Evolutionary conservation across 2,113 vertebrate species (phyloP).

Genomic region (Plectropomus leopardus): DNA sequence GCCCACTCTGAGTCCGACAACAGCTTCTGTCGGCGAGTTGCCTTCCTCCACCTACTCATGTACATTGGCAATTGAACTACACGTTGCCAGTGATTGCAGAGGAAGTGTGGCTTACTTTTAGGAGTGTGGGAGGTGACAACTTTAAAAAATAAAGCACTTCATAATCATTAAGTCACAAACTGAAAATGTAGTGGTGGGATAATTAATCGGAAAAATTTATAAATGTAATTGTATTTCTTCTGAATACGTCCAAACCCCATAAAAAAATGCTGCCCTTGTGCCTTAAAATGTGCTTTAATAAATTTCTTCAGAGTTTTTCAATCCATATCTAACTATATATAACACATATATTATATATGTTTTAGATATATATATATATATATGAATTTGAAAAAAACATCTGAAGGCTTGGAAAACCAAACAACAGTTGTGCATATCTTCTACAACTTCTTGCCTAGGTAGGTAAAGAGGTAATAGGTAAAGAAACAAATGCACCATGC

Average conservation of each 20-base stretch:
- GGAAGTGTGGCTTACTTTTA: constrained; percentile 55
- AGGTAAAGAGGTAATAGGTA: too few species aligned
- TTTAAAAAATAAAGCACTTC: constrained; percentile 41
- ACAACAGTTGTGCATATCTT: background rate
- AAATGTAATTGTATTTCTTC: background rate
- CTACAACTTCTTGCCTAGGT: too few species aligned
- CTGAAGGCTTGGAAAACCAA: background rate
- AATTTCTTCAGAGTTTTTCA: background rate
- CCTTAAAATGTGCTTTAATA: background rate
- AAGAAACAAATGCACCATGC: background rate
- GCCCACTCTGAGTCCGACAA: constrained; percentile 58
- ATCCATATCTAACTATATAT: too few species aligned
- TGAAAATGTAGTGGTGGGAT: background rate
- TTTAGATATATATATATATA: too few species aligned
- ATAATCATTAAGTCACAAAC: constrained; percentile 40
- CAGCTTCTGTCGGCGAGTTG: constrained; percentile 54
- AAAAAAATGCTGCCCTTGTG: background rate
- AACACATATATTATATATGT: too few species aligned
- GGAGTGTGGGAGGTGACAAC: constrained; percentile 70
- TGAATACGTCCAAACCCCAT: background rate
- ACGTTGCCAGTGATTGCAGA: constrained; percentile 31
- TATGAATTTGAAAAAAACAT: background rate
- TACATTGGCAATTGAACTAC: constrained; percentile 40
- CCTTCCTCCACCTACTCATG: constrained; percentile 65
- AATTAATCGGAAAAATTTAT: constrained; percentile 16